Evolutionary conservation across 2,888 invertebrate species (phyloP).

Genomic region (Gisinianus flammeolus): DNA sequence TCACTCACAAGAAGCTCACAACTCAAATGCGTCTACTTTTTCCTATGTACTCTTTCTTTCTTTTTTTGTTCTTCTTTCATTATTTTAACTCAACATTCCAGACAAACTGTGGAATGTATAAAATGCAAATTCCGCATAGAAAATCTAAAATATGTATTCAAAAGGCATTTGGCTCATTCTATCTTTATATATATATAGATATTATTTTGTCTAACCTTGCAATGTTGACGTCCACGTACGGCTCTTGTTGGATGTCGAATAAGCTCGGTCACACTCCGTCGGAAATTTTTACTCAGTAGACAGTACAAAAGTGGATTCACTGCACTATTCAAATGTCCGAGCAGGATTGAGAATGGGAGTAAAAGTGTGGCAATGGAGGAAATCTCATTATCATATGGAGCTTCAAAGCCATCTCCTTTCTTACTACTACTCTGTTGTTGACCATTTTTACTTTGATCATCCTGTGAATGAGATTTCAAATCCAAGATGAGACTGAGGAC

Average conservation of each 20-base stretch:
- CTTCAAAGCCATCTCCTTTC: conserved; percentile 60
- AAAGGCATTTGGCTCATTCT: no score
- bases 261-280: conserved; percentile 70
- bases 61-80: no score
- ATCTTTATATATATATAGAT: no score
- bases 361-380: conserved; percentile 48
- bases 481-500: conserved; percentile 72
- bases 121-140: no score
- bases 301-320: conserved; percentile 79
- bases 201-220: conserved; percentile 59
- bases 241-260: conserved; percentile 60
- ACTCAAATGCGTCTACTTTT: no score
- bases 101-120: no score
- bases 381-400: conserved; percentile 43
- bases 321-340: conserved; percentile 75
- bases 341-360: conserved; percentile 71
- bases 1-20: no score
- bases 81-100: no score
- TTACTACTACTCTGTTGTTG: conserved; percentile 26
- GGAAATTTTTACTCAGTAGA: conserved; percentile 75
- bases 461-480: conserved; percentile 61
- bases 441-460: conserved; percentile 61
- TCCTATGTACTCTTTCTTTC: no score
- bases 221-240: conserved; percentile 58
- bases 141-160: no score